These are phyloP conservation scores for Hylomyscus alleni DNA, from an alignment of 2,797 vertebrate genomes.

Conservation along the genomic window DNA sequence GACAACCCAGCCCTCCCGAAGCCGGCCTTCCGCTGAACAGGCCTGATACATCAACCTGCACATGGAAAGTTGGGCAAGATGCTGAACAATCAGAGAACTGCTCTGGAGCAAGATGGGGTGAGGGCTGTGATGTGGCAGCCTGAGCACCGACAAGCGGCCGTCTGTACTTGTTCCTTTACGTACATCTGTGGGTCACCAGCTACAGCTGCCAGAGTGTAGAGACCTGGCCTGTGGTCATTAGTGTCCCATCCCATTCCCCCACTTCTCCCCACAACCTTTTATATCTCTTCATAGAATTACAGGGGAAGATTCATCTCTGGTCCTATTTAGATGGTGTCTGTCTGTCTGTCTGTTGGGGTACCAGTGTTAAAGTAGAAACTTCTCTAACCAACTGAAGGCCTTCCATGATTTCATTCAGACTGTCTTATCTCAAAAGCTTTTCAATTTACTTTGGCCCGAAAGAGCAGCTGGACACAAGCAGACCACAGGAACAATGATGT, in stretches of 20 bases:
- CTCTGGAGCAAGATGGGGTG: background rate
- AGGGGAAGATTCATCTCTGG: background rate
- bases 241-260: too few species aligned
- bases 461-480: background rate
- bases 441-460: background rate
- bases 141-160: background rate
- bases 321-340: background rate
- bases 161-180: background rate
- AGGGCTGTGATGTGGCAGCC: too few species aligned
- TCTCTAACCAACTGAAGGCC: background rate
- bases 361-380: background rate
- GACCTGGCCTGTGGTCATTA: background rate
- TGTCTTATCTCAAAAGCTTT: background rate
- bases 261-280: background rate
- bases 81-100: too few species aligned
- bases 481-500: fast-evolving
- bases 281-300: background rate
- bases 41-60: too few species aligned
- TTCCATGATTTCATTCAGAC: background rate
- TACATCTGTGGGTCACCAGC: background rate
- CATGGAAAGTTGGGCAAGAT: fast-evolving
- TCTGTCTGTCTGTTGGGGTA: background rate
- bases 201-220: too few species aligned
- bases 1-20: too few species aligned
- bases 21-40: fast-evolving